A percentile compares a stretch with the other conserved stretches of the same genome.
Conservation (phyloP, 2,888 invertebrate genomes). For the Perizoma flavofasciatum region DNA sequence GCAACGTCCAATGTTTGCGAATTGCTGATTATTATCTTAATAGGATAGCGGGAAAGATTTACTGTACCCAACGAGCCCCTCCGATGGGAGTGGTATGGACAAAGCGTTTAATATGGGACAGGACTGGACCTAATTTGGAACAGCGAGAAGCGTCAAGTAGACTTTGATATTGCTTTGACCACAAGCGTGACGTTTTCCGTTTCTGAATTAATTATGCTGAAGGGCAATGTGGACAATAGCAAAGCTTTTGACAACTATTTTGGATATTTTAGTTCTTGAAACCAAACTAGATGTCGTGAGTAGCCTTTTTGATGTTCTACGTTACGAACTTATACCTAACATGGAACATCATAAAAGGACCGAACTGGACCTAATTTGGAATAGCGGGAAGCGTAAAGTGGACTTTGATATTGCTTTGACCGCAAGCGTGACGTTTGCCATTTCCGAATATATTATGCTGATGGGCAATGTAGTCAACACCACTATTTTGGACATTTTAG, state of each 20-base stretch:
- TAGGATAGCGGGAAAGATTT: slow-evolving; percentile 68
- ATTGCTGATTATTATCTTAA: slow-evolving; percentile 78
- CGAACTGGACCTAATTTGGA: slow-evolving; percentile 26
- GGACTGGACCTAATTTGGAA: slow-evolving; percentile 27
- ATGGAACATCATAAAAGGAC: not conserved
- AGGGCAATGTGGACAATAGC: not conserved
- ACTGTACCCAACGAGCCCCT: slow-evolving; percentile 47
- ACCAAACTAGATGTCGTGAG: too few species aligned
- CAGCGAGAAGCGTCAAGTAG: slow-evolving; percentile 17
- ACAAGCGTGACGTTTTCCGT: slow-evolving; percentile 28
- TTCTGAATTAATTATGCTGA: slow-evolving; percentile 21
- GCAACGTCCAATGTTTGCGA: slow-evolving; percentile 65
- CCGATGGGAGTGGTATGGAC: slow-evolving; percentile 22
- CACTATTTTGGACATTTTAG: too few species aligned
- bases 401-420: slow-evolving; percentile 33
- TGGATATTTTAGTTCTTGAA: too few species aligned
- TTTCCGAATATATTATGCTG: slow-evolving; percentile 21
- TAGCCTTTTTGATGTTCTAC: too few species aligned
- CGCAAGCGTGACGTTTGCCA: slow-evolving; percentile 29
- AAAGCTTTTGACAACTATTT: not conserved
- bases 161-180: slow-evolving; percentile 33
- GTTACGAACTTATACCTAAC: too few species aligned
- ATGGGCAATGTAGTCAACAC: slow-evolving; percentile 1
- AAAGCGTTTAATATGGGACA: slow-evolving; percentile 16
- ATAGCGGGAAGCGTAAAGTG: slow-evolving; percentile 16